phyloP scores from a whole-genome alignment of 1,140 invertebrate species.

The Oedothorax gibbosus region DNA sequence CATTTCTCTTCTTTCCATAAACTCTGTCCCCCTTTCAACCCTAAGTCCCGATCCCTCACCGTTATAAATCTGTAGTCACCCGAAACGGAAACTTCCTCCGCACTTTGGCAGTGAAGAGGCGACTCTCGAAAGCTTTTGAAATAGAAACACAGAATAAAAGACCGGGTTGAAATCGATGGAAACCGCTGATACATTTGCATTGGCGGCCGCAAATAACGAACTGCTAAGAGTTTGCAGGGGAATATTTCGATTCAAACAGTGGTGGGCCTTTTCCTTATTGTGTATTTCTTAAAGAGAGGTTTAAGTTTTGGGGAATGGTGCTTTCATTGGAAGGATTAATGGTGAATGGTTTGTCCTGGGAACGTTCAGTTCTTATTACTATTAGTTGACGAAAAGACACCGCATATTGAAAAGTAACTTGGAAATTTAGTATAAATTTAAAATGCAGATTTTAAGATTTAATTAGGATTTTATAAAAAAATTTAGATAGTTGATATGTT shows the following conservation, averaged over 20 bases:
- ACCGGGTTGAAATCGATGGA: slow-evolving; percentile 35
- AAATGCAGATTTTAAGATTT: too few species aligned
- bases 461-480: too few species aligned
- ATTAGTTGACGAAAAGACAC: too few species aligned
- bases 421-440: too few species aligned
- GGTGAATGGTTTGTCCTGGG: neutral
- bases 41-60: slow-evolving; percentile 2
- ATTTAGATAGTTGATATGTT: too few species aligned
- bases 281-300: neutral
- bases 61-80: neutral
- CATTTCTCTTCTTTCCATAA: too few species aligned
- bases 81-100: slow-evolving; percentile 15
- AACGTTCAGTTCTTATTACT: too few species aligned
- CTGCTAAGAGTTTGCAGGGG: slow-evolving; percentile 42
- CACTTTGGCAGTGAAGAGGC: slow-evolving; percentile 4
- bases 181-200: slow-evolving; percentile 53
- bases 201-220: slow-evolving; percentile 53
- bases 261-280: neutral
- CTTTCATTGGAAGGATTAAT: neutral
- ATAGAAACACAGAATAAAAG: slow-evolving; percentile 39
- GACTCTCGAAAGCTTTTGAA: slow-evolving; percentile 29
- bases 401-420: too few species aligned
- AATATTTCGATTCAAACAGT: slow-evolving; percentile 6
- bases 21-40: neutral
- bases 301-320: neutral